Evolutionary conservation across 2,797 vertebrate genomes (phyloP), one percentile per base, ranked within the genome.

Genomic region (Phyllotis vaccarum): DNA sequence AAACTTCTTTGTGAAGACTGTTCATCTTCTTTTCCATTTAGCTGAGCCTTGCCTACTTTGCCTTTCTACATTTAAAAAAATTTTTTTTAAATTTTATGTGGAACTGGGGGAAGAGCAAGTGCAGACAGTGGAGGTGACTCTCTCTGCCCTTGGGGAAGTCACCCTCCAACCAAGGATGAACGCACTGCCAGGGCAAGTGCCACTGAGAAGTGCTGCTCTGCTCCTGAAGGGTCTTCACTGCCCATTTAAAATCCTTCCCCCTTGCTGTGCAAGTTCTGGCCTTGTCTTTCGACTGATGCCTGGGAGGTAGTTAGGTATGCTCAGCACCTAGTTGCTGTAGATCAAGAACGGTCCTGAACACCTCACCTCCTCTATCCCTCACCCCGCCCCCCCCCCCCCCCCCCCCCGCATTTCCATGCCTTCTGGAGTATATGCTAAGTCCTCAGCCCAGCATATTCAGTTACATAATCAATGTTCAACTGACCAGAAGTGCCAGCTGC

Each of bases 1-100:
- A 49, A 64, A 66, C 56, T 89, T 74, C 49, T 93, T 93, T 54
- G 85, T 46, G n/a, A 85, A 89, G 19, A 90, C 76, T 90, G 60
- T 89, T 95, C 90, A 89, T 95, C 94, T 96, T 92, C 54, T 95
- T 88, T 92, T 89, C 60, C 76, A 19, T 78, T 78, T 70, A 91
- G 92, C 91, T 93, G 52, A 91, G 34, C 52, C 70, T 76, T 76
- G 27, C 85, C 72, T 75, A 49, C 49, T 92, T 96, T 19, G 12
- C 68, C 75, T 89, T 95, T 93, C 88, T 87, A 75, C 21, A 78
- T 37, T 95, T n/a, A 76, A 94, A 58, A 82, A 43, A 54, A 58
- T 93, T 93, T 96, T 68, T 89, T 74, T 91, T 89, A 95, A 78
- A 93, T 94, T 92, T 96, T 62, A 34, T 85, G 13, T 66, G 79